Conservation (phyloP, 2,113 vertebrate species). For the Phoenicopterus ruber region DNA sequence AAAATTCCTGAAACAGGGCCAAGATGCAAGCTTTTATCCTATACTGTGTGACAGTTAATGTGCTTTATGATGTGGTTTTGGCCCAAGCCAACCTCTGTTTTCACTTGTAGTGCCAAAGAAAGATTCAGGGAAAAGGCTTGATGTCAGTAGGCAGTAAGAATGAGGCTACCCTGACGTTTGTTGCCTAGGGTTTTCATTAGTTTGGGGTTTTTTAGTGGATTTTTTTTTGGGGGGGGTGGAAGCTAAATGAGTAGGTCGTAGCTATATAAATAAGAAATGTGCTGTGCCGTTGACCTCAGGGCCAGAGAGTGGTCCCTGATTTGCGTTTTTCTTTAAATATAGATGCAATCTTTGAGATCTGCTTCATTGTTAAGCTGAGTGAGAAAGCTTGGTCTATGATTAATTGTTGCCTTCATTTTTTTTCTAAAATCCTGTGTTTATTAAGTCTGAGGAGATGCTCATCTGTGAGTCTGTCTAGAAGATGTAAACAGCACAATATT, state of each 20-base stretch:
- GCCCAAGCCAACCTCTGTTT: neutral
- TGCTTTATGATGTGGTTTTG: neutral
- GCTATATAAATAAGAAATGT: neutral
- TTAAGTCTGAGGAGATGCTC: neutral
- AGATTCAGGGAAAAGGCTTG: neutral
- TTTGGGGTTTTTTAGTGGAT: neutral
- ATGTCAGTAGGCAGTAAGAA: neutral
- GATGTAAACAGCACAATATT: neutral
- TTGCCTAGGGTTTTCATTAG: neutral
- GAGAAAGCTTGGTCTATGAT: neutral
- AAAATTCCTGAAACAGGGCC: neutral
- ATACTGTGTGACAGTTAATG: neutral
- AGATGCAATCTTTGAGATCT: neutral
- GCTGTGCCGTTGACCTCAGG: neutral
- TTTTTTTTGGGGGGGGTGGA: neutral
- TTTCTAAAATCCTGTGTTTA: neutral
- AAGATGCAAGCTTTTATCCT: neutral
- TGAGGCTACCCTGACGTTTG: neutral
- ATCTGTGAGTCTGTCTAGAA: neutral
- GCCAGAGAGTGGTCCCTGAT: neutral
- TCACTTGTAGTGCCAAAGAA: neutral
- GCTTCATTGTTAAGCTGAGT: neutral
- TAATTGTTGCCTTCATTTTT: neutral
- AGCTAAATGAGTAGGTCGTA: neutral
- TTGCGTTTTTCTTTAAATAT: neutral